Percentiles rank a stretch among this genome's conserved stretches.
Conservation (phyloP, 1,140 invertebrate genomes). For the Heliconius hermathena region DNA sequence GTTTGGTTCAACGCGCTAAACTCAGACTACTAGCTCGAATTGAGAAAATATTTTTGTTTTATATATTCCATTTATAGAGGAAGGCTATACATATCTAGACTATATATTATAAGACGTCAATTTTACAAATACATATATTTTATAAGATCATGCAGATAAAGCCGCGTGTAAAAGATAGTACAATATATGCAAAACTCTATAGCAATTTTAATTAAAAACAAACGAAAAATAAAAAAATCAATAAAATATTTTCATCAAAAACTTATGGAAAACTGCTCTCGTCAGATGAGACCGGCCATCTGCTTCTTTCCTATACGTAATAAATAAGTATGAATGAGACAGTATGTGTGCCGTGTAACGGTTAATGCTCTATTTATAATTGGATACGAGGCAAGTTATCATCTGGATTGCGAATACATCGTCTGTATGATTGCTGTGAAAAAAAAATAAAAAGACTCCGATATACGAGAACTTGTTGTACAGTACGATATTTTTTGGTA, state of each 20-base stretch:
- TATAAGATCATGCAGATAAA: too few species aligned
- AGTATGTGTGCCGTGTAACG: slow-evolving; percentile 36
- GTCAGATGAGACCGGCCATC: not conserved
- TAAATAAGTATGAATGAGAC: slow-evolving; percentile 13
- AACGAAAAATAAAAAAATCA: not conserved
- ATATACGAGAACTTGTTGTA: not conserved
- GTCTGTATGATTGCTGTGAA: slow-evolving; percentile 16
- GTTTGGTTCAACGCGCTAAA: too few species aligned
- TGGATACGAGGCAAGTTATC: slow-evolving; percentile 47
- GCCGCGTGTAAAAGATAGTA: too few species aligned
- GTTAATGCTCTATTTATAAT: slow-evolving; percentile 59
- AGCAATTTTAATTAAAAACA: slow-evolving; percentile 1
- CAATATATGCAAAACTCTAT: too few species aligned
- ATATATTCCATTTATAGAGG: too few species aligned
- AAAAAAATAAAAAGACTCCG: not conserved
- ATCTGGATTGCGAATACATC: slow-evolving; percentile 37
- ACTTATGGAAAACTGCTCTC: slow-evolving; percentile 1
- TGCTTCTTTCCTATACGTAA: not conserved
- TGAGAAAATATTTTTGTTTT: too few species aligned
- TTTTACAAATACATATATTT: too few species aligned
- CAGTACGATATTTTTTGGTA: not conserved
- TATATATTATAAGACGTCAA: too few species aligned
- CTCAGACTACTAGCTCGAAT: too few species aligned
- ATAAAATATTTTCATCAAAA: not conserved
- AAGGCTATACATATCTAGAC: too few species aligned